Percentiles rank a stretch among this genome's conserved stretches.
Conservation (phyloP, 2,888 invertebrate genomes). For the Sarcophaga rosellei region DNA sequence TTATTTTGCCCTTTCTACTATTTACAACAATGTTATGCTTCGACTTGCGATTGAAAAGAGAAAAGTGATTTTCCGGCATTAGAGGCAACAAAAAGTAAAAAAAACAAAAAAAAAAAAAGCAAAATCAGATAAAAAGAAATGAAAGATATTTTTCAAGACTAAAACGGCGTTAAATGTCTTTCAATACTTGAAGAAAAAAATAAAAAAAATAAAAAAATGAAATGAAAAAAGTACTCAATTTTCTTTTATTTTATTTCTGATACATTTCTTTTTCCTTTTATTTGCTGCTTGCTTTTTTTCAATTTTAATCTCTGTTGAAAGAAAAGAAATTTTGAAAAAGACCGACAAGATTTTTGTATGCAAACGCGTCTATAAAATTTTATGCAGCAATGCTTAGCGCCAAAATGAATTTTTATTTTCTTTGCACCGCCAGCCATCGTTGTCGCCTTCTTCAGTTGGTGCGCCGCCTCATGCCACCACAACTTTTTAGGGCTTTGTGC, state of each 20-base stretch:
- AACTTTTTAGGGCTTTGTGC: slow-evolving; percentile 63
- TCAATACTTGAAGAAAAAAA: not conserved
- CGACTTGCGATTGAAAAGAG: not conserved
- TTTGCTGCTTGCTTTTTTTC: slow-evolving; percentile 21
- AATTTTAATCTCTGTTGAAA: slow-evolving; percentile 55
- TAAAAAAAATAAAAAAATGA: not conserved
- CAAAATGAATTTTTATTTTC: slow-evolving; percentile 63
- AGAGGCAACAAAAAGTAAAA: slow-evolving; percentile 8
- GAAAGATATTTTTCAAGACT: slow-evolving; percentile 27
- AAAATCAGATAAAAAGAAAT: slow-evolving; percentile 47
- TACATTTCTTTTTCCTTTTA: not conserved
- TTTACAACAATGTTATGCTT: too few relatives aligned
- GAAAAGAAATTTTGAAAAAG: slow-evolving; percentile 46
- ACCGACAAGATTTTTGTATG: slow-evolving; percentile 57
- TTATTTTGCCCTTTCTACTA: not conserved
- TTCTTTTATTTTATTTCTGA: slow-evolving; percentile 15
- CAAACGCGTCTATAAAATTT: slow-evolving; percentile 66
- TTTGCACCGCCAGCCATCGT: slow-evolving; percentile 7
- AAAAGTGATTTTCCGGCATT: slow-evolving; percentile 46
- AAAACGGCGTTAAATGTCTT: slow-evolving; percentile 30
- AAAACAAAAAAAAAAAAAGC: slow-evolving; percentile 4
- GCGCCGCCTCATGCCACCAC: slow-evolving; percentile 20
- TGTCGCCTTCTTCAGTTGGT: slow-evolving; percentile 15
- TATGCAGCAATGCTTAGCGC: slow-evolving; percentile 69
- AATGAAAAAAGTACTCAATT: slow-evolving; percentile 46